Percentiles rank a stretch among this genome's conserved stretches.
Conservation (phyloP, 2,888 invertebrate genomes). For the Drosophila cracens region DNA sequence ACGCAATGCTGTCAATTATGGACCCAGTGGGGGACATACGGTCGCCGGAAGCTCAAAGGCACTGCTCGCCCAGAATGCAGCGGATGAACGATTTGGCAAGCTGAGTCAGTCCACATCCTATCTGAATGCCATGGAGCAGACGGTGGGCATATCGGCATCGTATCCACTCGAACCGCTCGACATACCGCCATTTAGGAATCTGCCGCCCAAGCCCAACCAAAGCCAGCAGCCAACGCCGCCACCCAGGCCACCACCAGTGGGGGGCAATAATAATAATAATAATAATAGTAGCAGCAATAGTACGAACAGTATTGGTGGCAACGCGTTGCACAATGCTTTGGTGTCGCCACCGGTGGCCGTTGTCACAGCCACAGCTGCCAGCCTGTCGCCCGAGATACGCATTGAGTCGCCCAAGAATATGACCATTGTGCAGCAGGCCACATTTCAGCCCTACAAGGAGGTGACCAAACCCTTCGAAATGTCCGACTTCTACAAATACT, state of each 20-base stretch:
- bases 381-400: constrained; percentile 85
- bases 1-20: constrained; percentile 48
- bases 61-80: constrained; percentile 59
- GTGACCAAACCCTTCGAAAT: constrained; percentile 98
- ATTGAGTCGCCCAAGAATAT: constrained; percentile 93
- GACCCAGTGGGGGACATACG: constrained; percentile 41
- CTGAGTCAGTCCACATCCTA: constrained; percentile 84
- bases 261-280: constrained; percentile 28
- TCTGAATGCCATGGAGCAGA: constrained; percentile 79
- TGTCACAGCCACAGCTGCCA: constrained; percentile 46
- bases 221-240: constrained; percentile 69
- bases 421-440: constrained; percentile 94
- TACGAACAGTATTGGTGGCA: constrained; percentile 28
- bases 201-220: constrained; percentile 75
- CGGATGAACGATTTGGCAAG: constrained; percentile 72
- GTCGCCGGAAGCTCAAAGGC: constrained; percentile 61
- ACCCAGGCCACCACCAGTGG: constrained; percentile 68
- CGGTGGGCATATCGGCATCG: constrained; percentile 68
- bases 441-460: constrained; percentile 96
- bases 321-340: constrained; percentile 50
- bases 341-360: constrained; percentile 56
- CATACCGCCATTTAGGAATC: constrained; percentile 54
- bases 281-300: constrained; percentile 21
- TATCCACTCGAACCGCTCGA: constrained; percentile 67
- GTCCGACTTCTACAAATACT: constrained; percentile 99